phyloP scores from a whole-genome alignment of 2,113 vertebrate species.

The Elephantulus edwardii region DNA sequence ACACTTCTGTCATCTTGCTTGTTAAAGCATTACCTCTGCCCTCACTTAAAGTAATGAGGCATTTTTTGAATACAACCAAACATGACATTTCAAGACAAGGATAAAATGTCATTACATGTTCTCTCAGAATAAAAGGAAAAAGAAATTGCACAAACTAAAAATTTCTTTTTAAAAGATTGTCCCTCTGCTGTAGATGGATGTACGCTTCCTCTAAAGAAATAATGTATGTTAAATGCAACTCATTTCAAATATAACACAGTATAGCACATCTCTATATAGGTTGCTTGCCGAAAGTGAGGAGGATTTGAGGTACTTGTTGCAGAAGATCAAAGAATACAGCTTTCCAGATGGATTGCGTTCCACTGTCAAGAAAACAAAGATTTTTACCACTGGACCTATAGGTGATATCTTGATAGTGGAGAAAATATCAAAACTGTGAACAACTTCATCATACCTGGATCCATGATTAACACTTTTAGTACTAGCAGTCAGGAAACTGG shows the following conservation, averaged over 20 bases:
- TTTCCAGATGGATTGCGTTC: no score
- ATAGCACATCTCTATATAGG: not conserved
- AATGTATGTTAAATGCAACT: not conserved
- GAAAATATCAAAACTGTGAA: no score
- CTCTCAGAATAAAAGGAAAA: not conserved
- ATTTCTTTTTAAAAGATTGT: not conserved
- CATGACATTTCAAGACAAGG: not conserved
- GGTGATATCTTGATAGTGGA: no score
- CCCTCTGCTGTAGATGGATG: not conserved
- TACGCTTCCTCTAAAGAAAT: not conserved
- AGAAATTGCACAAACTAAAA: not conserved
- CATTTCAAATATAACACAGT: not conserved
- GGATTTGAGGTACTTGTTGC: no score
- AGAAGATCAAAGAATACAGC: no score
- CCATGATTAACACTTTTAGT: no score
- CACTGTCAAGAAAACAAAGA: no score
- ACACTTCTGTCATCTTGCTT: not conserved
- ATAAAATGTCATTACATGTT: not conserved
- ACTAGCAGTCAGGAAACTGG: no score
- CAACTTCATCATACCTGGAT: no score
- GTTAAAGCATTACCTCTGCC: constrained; percentile 2
- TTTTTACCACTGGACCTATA: no score
- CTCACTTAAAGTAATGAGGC: constrained; percentile 20
- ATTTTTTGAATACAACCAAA: constrained; percentile 2
- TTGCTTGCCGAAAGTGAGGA: no score